Percentiles rank a stretch among this genome's conserved stretches.
phyloP scores from a whole-genome alignment of 2,888 invertebrate species.

The Sabatieria punctata region DNA sequence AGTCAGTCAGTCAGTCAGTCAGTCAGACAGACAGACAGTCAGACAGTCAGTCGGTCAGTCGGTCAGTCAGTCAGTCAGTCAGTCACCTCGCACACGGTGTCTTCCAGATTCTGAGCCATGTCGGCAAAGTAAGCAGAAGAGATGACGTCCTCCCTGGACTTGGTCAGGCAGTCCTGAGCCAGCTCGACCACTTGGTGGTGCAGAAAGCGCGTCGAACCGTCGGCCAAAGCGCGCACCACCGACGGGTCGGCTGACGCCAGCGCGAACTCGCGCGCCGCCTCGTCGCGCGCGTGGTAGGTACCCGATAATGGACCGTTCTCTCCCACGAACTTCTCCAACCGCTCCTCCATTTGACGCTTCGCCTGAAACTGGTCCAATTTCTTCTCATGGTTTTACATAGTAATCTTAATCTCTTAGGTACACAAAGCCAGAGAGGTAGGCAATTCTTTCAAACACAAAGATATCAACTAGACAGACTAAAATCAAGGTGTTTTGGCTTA shows the following conservation, averaged over 20 bases:
- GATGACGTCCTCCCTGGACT: slow-evolving; percentile 81
- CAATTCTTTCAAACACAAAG: too few species aligned
- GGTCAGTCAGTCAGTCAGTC: too few species aligned
- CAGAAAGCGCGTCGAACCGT: slow-evolving; percentile 66
- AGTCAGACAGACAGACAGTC: too few species aligned
- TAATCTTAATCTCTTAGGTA: too few species aligned
- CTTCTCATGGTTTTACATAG: too few species aligned
- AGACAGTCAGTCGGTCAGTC: too few species aligned
- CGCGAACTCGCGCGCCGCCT: neutral
- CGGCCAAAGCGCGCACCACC: slow-evolving; percentile 25
- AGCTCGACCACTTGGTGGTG: slow-evolving; percentile 80
- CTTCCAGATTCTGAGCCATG: slow-evolving; percentile 84
- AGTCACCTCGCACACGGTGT: slow-evolving; percentile 66
- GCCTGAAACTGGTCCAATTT: slow-evolving; percentile 50
- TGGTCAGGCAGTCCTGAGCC: slow-evolving; percentile 85
- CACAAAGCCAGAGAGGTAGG: too few species aligned
- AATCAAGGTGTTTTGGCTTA: too few species aligned
- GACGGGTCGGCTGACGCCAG: neutral
- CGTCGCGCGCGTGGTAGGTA: neutral
- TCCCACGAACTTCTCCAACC: slow-evolving; percentile 57
- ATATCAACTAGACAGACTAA: too few species aligned
- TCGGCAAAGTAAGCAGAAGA: slow-evolving; percentile 84
- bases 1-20: too few species aligned
- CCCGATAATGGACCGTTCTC: slow-evolving; percentile 46
- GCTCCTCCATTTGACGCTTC: slow-evolving; percentile 91